Evolutionary conservation across 53 echinoderm and acorn worm genomes (phyloP).

Genomic region (Holothuria scabra): DNA sequence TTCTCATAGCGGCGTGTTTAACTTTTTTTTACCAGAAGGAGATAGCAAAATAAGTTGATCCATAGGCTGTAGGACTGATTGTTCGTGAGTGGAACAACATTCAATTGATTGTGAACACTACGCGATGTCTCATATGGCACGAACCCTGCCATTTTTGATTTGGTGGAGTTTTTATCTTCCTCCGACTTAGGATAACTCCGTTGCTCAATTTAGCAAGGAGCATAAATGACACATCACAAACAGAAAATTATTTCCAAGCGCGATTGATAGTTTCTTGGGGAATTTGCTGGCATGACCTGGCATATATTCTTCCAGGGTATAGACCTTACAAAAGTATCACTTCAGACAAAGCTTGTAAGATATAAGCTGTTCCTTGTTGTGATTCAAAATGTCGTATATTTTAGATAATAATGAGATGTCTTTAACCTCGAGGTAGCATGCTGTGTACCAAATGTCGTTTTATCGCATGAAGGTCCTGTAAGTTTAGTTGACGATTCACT

Average conservation of each 20-base stretch:
- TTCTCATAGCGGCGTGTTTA: conserved; percentile 26
- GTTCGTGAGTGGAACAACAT: conserved; percentile 45
- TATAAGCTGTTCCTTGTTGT: too few relatives aligned
- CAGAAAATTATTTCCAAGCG: conserved; percentile 46
- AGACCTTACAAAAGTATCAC: conserved; percentile 1
- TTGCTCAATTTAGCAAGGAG: conserved; percentile 49
- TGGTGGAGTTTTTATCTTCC: conserved; percentile 14
- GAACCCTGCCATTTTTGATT: conserved; percentile 41
- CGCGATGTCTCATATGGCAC: conserved; percentile 37
- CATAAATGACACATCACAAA: conserved; percentile 44
- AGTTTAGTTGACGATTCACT: too few relatives aligned
- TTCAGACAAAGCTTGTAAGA: too few relatives aligned
- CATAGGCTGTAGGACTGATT: neutral
- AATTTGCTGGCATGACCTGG: conserved; percentile 27
- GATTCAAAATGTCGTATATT: too few relatives aligned
- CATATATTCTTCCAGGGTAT: conserved; percentile 32
- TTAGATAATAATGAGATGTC: too few relatives aligned
- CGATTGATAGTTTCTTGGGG: conserved; percentile 46
- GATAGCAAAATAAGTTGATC: neutral
- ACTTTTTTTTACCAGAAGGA: neutral
- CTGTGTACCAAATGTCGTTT: too few relatives aligned
- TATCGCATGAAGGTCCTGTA: too few relatives aligned
- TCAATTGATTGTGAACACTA: conserved; percentile 41
- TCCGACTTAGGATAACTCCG: conserved; percentile 26
- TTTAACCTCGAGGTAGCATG: too few relatives aligned